Base-by-base conservation (phyloP, 2,888 invertebrate species). In the Callyntrura sp. region DNA sequence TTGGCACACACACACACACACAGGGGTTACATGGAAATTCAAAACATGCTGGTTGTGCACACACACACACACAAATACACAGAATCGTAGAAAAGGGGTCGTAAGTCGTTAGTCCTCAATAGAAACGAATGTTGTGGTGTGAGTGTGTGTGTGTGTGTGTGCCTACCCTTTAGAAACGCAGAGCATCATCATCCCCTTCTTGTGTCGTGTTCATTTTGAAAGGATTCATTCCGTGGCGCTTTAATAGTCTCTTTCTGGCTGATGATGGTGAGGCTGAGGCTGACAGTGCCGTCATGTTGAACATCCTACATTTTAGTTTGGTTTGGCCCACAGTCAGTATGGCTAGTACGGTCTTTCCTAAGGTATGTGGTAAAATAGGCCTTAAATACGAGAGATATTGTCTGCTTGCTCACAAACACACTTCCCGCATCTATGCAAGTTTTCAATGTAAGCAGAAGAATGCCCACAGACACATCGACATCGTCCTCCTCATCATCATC, bases 401-500 rank as follows among this genome's bases (percentile, higher is more conserved):
- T 48, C 17, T 48, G 45, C n/a, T 12, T 45, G n/a, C n/a, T n/a
- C n/a, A n/a, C n/a, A n/a, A n/a, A n/a, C n/a, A n/a, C 51, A 12
- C 51, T 51, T 2, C 14, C 51, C 51, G 12, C 9, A n/a, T n/a
- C 3, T 60, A 60, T 60, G 60, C 60, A n/a, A 35, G 35, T 8
- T 17, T 25, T 25, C 6, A 28, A 11, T 73, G 45, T 48, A 73
- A 48, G 73, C 20, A 73, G 78, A 35, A 35, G 78, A 57, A 78
- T 78, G 78, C 78, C 35, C 78, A 78, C 78, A 45, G 73, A 73
- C 23, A 48, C 48, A 76, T 76, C 51, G 23, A 51, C 76, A 51
- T 68, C 17, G 28, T 57, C 57, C 25, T 57, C 55, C 14, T 55
- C 25, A 6, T 78, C 20, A 25, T 12, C 48, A 20, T 48, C 8